Evolutionary conservation across 2,113 vertebrate species (phyloP).

Genomic region (Hiodon tergisus): DNA sequence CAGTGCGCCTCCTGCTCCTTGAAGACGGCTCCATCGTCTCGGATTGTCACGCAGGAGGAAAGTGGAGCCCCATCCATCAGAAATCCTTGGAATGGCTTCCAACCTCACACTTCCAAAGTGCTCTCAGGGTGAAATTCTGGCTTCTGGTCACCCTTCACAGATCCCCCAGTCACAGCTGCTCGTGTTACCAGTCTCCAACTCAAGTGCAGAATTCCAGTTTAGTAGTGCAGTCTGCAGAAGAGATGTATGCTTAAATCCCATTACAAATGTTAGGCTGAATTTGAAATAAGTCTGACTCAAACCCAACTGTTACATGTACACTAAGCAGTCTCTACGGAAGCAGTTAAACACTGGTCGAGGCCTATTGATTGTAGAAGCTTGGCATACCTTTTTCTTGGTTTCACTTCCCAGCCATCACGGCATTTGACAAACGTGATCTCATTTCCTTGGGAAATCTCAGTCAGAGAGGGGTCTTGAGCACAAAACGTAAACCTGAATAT

Average conservation of each 20-base stretch:
- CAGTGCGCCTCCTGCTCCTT: no score
- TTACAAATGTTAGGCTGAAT: background rate
- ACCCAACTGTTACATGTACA: background rate
- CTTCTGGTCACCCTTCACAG: background rate
- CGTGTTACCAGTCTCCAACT: background rate
- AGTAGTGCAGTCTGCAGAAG: conserved; percentile 50
- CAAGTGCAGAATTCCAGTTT: conserved; percentile 33
- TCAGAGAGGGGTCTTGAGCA: conserved; percentile 61
- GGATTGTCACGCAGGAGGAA: no score
- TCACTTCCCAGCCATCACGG: conserved; percentile 75
- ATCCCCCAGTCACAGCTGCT: conserved; percentile 4
- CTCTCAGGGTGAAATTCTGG: no score
- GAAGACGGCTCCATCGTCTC: no score
- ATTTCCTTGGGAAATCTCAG: conserved; percentile 72
- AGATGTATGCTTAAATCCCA: background rate
- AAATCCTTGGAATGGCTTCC: no score
- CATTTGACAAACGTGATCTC: conserved; percentile 82
- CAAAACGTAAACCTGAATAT: conserved; percentile 82
- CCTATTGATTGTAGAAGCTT: background rate
- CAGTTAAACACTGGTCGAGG: background rate
- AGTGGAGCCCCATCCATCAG: no score
- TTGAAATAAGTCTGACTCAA: background rate
- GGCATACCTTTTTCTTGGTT: conserved; percentile 62
- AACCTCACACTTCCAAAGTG: no score
- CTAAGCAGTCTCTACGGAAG: background rate